phyloP scores from a whole-genome alignment of 2,113 vertebrate species.

The Orientallactaga bullata region DNA sequence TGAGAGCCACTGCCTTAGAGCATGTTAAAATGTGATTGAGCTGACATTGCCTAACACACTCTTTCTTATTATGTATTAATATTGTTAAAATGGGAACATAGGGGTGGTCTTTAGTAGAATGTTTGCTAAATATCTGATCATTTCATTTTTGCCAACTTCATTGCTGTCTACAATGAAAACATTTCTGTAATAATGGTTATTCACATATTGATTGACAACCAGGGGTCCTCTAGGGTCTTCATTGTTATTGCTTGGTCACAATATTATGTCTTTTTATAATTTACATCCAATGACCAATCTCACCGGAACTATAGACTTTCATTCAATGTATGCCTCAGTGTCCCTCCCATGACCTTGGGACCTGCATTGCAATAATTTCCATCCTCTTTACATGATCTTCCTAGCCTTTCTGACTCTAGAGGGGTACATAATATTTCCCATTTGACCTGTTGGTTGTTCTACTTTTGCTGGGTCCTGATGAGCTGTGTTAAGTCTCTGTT shows the following conservation, averaged over 20 bases:
- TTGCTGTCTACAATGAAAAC: slow-evolving; percentile 18
- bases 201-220: slow-evolving; percentile 9
- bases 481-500: slow-evolving; percentile 57
- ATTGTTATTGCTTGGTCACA: slow-evolving; percentile 22
- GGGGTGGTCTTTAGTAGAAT: slow-evolving; percentile 5
- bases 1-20: neutral
- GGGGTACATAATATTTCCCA: slow-evolving; percentile 52
- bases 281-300: slow-evolving; percentile 69
- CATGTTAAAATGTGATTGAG: slow-evolving; percentile 28
- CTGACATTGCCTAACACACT: neutral
- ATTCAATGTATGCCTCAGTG: slow-evolving; percentile 69
- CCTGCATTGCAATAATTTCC: slow-evolving; percentile 74
- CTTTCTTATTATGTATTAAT: neutral
- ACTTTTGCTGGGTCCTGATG: slow-evolving; percentile 40
- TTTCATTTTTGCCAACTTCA: neutral
- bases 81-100: slow-evolving; percentile 1
- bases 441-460: slow-evolving; percentile 67
- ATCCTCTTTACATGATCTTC: slow-evolving; percentile 54
- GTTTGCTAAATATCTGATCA: neutral
- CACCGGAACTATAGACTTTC: slow-evolving; percentile 72
- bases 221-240: slow-evolving; percentile 11
- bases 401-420: slow-evolving; percentile 67
- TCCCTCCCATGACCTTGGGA: slow-evolving; percentile 62
- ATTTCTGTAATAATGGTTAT: neutral
- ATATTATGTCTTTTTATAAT: slow-evolving; percentile 72